Conservation (phyloP, 1,140 invertebrate genomes). For the Lordiphosa collinella region DNA sequence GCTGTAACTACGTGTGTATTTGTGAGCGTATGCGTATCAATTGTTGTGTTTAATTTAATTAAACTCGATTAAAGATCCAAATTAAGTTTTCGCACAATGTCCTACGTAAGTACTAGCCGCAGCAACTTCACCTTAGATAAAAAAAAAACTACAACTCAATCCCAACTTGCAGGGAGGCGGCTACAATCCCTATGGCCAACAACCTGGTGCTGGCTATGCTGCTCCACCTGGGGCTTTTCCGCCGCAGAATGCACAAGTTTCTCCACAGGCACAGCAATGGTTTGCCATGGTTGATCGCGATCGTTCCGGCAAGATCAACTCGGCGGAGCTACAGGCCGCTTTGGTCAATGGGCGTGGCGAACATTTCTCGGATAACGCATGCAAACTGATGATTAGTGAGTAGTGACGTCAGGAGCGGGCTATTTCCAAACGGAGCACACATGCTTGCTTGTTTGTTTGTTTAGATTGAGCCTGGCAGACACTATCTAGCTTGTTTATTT, state of each 20-base stretch:
- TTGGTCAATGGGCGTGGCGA: slow-evolving; percentile 93
- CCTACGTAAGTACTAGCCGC: slow-evolving; percentile 45
- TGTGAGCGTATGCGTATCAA: slow-evolving; percentile 1
- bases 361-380: slow-evolving; percentile 91
- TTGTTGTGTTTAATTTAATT: slow-evolving; percentile 1
- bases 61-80: slow-evolving; percentile 16
- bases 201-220: slow-evolving; percentile 52
- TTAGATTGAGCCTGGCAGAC: slow-evolving; percentile 10
- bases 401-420: slow-evolving; percentile 21
- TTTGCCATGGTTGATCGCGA: slow-evolving; percentile 91
- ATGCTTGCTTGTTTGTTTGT: slow-evolving; percentile 30
- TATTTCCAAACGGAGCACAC: neutral
- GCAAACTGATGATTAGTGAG: slow-evolving; percentile 93
- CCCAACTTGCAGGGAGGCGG: slow-evolving; percentile 43
- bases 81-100: slow-evolving; percentile 42
- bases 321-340: slow-evolving; percentile 88
- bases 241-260: slow-evolving; percentile 73
- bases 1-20: slow-evolving; percentile 1
- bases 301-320: slow-evolving; percentile 89
- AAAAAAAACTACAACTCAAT: neutral
- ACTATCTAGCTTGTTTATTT: slow-evolving; percentile 42
- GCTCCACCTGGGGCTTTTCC: slow-evolving; percentile 74
- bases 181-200: slow-evolving; percentile 65
- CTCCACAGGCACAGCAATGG: slow-evolving; percentile 89
- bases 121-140: neutral